These are phyloP conservation scores for Grammomys surdaster DNA, from an alignment of 2,113 vertebrate genomes.

Conservation along the genomic window DNA sequence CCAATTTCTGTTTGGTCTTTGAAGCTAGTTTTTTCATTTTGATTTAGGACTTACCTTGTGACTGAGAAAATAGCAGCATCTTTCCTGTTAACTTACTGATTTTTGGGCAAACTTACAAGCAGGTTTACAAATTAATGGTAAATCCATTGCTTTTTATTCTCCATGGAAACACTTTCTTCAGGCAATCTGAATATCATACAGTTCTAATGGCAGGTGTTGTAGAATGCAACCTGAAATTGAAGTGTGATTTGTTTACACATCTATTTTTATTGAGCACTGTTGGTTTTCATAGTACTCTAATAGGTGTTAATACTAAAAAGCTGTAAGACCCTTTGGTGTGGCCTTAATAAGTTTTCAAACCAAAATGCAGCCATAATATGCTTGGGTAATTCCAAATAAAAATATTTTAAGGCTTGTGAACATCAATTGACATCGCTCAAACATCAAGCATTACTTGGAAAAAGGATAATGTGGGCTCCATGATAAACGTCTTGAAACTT, in stretches of 20 bases:
- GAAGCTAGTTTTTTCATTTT: background rate
- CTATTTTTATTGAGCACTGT: background rate
- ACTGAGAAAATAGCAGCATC: background rate
- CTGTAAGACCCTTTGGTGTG: background rate
- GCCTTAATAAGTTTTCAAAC: slow-evolving; percentile 38
- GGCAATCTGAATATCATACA: background rate
- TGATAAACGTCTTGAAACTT: slow-evolving; percentile 38
- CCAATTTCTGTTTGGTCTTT: background rate
- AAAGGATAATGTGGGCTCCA: background rate
- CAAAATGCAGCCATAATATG: slow-evolving; percentile 16
- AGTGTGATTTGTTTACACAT: background rate
- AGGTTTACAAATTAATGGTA: background rate
- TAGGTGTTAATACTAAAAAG: background rate
- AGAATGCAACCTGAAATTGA: background rate
- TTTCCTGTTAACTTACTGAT: background rate
- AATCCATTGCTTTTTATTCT: background rate
- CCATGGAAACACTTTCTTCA: background rate
- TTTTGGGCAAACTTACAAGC: background rate
- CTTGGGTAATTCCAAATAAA: slow-evolving; percentile 61
- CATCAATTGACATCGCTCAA: background rate
- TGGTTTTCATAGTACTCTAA: background rate
- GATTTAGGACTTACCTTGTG: background rate
- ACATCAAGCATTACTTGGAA: slow-evolving; percentile 4
- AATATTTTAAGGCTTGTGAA: slow-evolving; percentile 24
- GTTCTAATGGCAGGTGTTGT: background rate